A percentile compares a stretch with the other conserved stretches of the same genome.
phyloP scores from a whole-genome alignment of 2,113 vertebrate species.

The Motacilla tschutschensis region DNA sequence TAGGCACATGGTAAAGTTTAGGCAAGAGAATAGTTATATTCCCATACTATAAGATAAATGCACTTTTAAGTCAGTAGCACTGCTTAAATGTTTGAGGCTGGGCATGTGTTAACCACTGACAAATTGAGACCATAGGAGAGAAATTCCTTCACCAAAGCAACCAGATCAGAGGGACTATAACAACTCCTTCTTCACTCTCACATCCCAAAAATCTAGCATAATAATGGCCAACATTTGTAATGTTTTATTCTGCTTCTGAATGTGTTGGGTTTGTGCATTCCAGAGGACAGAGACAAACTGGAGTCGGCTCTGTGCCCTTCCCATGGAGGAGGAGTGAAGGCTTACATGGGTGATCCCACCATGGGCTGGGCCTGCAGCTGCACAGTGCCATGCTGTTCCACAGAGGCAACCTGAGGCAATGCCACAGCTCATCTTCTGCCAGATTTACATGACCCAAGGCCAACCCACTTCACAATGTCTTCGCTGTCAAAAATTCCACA shows the following conservation, averaged over 20 bases:
- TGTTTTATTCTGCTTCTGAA: neutral
- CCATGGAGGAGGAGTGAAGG: fast-evolving
- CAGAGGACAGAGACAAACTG: neutral
- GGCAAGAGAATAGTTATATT: neutral
- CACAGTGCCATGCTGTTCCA: fast-evolving
- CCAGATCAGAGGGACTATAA: neutral
- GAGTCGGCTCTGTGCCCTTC: fast-evolving
- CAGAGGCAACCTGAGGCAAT: neutral
- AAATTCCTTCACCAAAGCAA: neutral
- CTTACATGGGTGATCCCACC: fast-evolving
- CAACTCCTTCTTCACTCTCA: neutral
- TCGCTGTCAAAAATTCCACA: neutral
- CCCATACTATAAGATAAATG: neutral
- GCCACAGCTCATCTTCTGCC: fast-evolving
- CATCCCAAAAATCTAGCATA: neutral
- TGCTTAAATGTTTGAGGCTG: neutral
- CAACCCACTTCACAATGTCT: neutral
- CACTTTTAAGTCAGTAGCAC: neutral
- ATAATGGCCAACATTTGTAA: neutral
- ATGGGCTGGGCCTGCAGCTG: neutral
- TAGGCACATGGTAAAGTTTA: neutral
- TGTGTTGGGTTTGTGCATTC: neutral
- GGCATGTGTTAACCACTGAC: neutral
- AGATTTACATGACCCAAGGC: neutral
- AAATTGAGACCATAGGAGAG: neutral